These are phyloP conservation scores for Marisa cornuarietis DNA, from an alignment of 1,140 invertebrate genomes.

Conservation along the genomic window DNA sequence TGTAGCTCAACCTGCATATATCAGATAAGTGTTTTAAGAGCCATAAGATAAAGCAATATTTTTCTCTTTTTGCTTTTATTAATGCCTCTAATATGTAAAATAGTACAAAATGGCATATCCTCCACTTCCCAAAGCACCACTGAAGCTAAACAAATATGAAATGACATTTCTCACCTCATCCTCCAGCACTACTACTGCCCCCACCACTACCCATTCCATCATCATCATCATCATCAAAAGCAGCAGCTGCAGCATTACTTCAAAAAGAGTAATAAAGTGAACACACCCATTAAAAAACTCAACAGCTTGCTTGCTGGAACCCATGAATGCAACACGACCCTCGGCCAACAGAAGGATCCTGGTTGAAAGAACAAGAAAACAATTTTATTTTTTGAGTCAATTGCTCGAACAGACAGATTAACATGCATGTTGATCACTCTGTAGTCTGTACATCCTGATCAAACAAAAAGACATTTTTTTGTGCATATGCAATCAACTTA, in stretches of 20 bases:
- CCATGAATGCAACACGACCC: slow-evolving; percentile 89
- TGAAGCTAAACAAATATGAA: too few relatives aligned
- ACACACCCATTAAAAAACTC: slow-evolving; percentile 84
- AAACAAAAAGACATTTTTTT: too few relatives aligned
- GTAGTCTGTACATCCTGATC: too few relatives aligned
- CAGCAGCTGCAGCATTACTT: not conserved
- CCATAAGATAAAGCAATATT: not conserved
- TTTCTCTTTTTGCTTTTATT: not conserved
- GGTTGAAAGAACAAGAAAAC: slow-evolving; percentile 19
- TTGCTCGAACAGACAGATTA: too few relatives aligned
- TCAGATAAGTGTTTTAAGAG: not conserved
- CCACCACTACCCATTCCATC: too few relatives aligned
- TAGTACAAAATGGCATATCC: not conserved
- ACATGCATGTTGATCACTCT: too few relatives aligned
- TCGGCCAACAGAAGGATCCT: slow-evolving; percentile 87
- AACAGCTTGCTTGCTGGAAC: slow-evolving; percentile 80
- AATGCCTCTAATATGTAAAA: not conserved
- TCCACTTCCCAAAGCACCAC: too few relatives aligned
- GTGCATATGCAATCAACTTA: not conserved
- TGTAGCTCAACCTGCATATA: slow-evolving; percentile 62
- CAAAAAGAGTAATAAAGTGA: not conserved
- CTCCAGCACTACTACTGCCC: too few relatives aligned
- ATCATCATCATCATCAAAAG: too few relatives aligned
- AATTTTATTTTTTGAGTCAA: not conserved
- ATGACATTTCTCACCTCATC: too few relatives aligned